Conservation (phyloP, 1,140 invertebrate species). For the Drosophila virilis region DNA sequence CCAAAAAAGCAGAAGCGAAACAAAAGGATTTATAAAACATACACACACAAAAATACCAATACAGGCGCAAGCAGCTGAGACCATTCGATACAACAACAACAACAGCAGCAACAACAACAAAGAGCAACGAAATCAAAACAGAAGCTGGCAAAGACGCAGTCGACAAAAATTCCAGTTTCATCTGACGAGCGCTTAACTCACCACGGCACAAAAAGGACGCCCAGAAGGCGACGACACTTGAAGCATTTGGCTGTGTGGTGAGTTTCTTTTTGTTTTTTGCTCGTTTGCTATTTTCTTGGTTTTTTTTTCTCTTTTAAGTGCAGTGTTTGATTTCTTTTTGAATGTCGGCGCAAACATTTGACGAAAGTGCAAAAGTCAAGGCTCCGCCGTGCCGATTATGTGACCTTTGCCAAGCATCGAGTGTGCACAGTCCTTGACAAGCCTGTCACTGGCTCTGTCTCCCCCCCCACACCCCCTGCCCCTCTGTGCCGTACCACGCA, state of each 20-base stretch:
- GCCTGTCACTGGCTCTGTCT: conserved; percentile 18
- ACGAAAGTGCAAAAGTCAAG: conserved; percentile 78
- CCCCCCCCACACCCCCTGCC: too few relatives aligned
- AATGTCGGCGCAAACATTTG: conserved; percentile 51
- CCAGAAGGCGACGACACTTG: conserved; percentile 46
- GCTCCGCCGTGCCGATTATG: conserved; percentile 57
- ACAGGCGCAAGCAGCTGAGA: conserved; percentile 43
- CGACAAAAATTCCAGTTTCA: conserved; percentile 46
- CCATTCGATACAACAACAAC: conserved; percentile 27
- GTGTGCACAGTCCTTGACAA: conserved; percentile 66
- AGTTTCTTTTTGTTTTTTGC: conserved; percentile 38
- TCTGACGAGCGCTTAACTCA: conserved; percentile 28
- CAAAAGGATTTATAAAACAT: conserved; percentile 71
- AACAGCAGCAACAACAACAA: conserved; percentile 35
- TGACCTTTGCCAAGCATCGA: conserved; percentile 68
- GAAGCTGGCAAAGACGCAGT: conserved; percentile 19
- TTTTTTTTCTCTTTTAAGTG: conserved; percentile 11
- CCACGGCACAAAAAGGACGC: conserved; percentile 47
- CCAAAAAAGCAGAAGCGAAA: conserved; percentile 62
- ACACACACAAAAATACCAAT: conserved; percentile 50
- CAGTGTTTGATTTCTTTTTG: conserved; percentile 23
- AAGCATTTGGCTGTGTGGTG: conserved; percentile 52
- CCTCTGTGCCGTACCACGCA: conserved; percentile 9
- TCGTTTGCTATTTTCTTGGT: conserved; percentile 6
- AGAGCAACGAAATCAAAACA: conserved; percentile 44